Percentiles rank a stretch among this genome's conserved stretches.
Conservation (phyloP, 2,113 vertebrate genomes). For the Datnioides undecimradiatus region DNA sequence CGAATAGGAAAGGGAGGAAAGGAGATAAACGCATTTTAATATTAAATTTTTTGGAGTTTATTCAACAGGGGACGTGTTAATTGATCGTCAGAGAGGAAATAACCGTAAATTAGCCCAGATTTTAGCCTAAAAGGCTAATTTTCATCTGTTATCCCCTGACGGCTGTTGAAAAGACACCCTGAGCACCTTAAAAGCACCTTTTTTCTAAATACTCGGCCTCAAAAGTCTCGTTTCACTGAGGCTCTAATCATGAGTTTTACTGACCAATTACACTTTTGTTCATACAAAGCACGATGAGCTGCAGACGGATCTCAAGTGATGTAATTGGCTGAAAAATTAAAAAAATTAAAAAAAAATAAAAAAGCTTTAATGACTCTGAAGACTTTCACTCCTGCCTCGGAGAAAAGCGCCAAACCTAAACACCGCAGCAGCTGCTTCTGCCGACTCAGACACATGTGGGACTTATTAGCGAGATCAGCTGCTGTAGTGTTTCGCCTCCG, state of each 20-base stretch:
- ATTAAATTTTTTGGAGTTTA: not conserved
- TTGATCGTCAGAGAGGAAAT: not conserved
- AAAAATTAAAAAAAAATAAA: no score
- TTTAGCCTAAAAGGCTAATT: not conserved
- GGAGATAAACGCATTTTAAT: not conserved
- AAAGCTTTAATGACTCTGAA: no score
- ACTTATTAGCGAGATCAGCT: slow-evolving; percentile 64
- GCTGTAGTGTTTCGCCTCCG: slow-evolving; percentile 60
- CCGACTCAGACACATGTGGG: slow-evolving; percentile 50
- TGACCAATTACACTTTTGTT: not conserved
- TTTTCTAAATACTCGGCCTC: not conserved
- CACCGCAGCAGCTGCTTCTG: slow-evolving; percentile 50
- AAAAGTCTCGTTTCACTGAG: not conserved
- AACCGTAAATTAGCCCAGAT: not conserved
- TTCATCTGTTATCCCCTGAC: not conserved
- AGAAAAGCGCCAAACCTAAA: slow-evolving; percentile 48
- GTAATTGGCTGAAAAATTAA: no score
- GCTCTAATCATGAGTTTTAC: slow-evolving; percentile 11
- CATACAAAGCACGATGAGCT: not conserved
- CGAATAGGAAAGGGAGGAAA: not conserved
- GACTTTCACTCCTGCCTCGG: slow-evolving; percentile 51
- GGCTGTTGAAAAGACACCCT: not conserved
- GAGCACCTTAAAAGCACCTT: not conserved
- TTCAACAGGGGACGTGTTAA: not conserved
- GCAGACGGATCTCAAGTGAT: not conserved